A percentile compares a stretch with the other conserved stretches of the same genome.
These are phyloP conservation scores for Coelopa frigida DNA, from an alignment of 1,140 invertebrate genomes.

Conservation along the genomic window DNA sequence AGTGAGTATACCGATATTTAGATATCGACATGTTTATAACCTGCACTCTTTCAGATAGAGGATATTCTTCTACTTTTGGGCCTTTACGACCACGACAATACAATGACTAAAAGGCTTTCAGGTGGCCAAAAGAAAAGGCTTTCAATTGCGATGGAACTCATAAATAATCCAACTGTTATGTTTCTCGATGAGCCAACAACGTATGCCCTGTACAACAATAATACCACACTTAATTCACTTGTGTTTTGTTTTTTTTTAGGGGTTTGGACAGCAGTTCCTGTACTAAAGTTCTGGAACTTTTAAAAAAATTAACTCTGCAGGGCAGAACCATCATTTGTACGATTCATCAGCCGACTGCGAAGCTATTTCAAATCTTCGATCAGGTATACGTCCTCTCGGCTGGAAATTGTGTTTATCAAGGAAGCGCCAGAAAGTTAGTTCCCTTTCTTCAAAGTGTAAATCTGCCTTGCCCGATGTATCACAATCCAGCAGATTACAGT, in stretches of 20 bases:
- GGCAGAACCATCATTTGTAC: constrained; percentile 89
- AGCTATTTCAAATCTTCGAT: constrained; percentile 85
- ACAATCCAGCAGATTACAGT: constrained; percentile 94
- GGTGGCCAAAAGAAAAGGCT: constrained; percentile 88
- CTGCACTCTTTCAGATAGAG: constrained; percentile 56
- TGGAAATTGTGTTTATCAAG: constrained; percentile 83
- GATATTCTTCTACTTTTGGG: constrained; percentile 66
- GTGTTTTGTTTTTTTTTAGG: constrained; percentile 48
- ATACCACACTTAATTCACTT: no score
- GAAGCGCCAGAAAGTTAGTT: constrained; percentile 65
- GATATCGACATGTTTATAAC: no score
- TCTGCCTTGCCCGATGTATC: constrained; percentile 81
- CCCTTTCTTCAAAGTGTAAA: constrained; percentile 70
- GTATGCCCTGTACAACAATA: constrained; percentile 57
- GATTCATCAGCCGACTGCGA: constrained; percentile 90
- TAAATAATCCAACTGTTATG: constrained; percentile 83
- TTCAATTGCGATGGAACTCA: constrained; percentile 84
- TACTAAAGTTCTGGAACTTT: constrained; percentile 74
- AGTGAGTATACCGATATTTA: no score
- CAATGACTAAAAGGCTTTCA: constrained; percentile 65
- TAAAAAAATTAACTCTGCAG: constrained; percentile 63
- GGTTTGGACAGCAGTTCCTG: constrained; percentile 90
- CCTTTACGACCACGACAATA: constrained; percentile 66
- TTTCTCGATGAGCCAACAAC: constrained; percentile 93
- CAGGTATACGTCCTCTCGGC: constrained; percentile 76